Evolutionary conservation across 2,113 vertebrate genomes (phyloP), one percentile per base, ranked within the genome.

Genomic region (Seriola quinqueradiata): DNA sequence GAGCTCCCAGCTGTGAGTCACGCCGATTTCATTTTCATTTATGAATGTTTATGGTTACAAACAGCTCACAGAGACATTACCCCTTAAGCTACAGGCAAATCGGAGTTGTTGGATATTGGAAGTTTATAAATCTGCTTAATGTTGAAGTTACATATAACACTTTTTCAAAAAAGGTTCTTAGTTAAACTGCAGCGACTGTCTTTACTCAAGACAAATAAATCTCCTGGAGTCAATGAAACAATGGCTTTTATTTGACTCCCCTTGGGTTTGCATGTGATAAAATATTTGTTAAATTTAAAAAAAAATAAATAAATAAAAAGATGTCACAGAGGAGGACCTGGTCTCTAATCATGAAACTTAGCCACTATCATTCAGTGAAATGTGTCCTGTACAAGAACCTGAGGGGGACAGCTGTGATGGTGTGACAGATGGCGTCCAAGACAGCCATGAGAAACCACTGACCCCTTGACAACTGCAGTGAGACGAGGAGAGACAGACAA

Each of bases 371-470:
- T 25, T 28, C 4, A 0, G 40, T 64, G 34, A 65, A 66, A 57
- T n/a, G n/a, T 48, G n/a, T 61, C 14, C 11, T 12, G 7, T 7
- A 21, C 21, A 64, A 57, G 36, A 75, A 77, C 63, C 73, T 71
- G 81, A 67, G 71, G 52, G 28, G 28, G 66, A 58, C 52, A 9
- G 52, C 10, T 21, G 48, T 50, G 83, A 79, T 88, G 92, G 91
- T 21, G 48, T 50, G 83, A 79, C 89, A 93, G 91, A 91, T 92
- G 92, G 93, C 0, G n/a, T 34, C 46, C 38, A 50, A 72, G 48
- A 52, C 85, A 72, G 78, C 80, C 85, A 85, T 92, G 88, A 88
- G 88, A 89, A 92, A 90, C 68, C 60, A 70, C 5, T 85, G 89
- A 92, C 90, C 88, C 83, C 23, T 28, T 82, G 48, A 79, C 66